Percentiles rank a stretch among this genome's conserved stretches.
Evolutionary conservation across 1,140 invertebrate genomes (phyloP).

Genomic region (Aricia agestis): DNA sequence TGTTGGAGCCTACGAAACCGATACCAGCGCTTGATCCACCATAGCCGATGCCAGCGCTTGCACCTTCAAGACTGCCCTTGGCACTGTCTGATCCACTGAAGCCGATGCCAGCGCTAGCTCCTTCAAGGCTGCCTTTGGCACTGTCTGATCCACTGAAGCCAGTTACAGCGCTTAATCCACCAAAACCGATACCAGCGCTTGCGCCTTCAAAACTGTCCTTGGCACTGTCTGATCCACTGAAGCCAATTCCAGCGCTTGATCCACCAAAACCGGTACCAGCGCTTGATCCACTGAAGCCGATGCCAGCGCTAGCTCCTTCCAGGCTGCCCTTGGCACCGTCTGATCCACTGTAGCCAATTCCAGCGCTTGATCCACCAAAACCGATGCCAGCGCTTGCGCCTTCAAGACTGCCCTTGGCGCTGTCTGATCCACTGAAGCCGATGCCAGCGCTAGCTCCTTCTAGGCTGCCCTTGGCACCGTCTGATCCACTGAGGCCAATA

Average conservation of each 20-base stretch:
- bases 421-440: neutral
- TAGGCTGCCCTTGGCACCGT: neutral
- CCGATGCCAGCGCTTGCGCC: neutral
- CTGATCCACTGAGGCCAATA: neutral
- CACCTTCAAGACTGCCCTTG: neutral
- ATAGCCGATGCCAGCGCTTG: neutral
- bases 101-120: neutral
- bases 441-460: neutral
- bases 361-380: neutral
- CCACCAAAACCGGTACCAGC: neutral
- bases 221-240: neutral
- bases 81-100: neutral
- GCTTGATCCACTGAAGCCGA: neutral
- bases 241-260: neutral
- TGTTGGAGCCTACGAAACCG: neutral
- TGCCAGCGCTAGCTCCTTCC: neutral
- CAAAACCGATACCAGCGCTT: neutral
- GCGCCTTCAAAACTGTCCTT: neutral
- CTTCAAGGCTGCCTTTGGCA: neutral
- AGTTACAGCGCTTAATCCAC: neutral
- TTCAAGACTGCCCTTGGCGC: neutral
- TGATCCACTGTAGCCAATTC: neutral
- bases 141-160: neutral
- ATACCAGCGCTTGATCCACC: neutral
- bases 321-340: neutral